Evolutionary conservation across 2,113 vertebrate species (phyloP).

Genomic region (Echinops telfairi): DNA sequence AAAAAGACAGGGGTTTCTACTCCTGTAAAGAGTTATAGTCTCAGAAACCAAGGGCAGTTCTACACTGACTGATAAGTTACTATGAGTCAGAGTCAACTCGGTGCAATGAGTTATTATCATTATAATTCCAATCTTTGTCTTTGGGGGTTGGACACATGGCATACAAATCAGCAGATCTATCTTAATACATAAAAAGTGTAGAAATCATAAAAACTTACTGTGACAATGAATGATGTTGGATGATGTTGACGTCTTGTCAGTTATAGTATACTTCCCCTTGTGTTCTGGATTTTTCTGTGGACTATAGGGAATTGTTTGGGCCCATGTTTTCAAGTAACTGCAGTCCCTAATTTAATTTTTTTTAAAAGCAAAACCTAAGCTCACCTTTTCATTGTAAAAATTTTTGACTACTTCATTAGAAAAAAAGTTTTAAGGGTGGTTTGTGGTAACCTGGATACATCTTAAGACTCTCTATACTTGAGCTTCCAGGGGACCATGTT

Average conservation of each 20-base stretch:
- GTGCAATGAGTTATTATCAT: background rate
- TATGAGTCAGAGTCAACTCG: too few species aligned
- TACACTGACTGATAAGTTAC: too few species aligned
- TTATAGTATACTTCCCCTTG: background rate
- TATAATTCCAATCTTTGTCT: background rate
- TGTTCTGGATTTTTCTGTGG: background rate
- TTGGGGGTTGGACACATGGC: background rate
- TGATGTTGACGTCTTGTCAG: background rate
- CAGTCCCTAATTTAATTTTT: background rate
- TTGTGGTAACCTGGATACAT: background rate
- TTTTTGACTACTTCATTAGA: background rate
- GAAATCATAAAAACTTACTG: background rate
- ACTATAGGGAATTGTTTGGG: background rate
- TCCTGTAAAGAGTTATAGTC: too few species aligned
- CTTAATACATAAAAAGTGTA: too few species aligned
- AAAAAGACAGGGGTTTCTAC: too few species aligned
- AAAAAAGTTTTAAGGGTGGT: background rate
- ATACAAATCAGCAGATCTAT: background rate
- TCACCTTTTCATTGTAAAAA: background rate
- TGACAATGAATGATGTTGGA: background rate
- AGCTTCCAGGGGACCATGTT: background rate
- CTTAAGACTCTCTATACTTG: background rate
- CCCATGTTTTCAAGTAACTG: background rate
- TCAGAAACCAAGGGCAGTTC: too few species aligned
- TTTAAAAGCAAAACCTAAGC: background rate